A percentile compares a stretch with the other conserved stretches of the same genome.
Conservation (phyloP, 2,797 vertebrate genomes). For the Myioborus melanocephalus region DNA sequence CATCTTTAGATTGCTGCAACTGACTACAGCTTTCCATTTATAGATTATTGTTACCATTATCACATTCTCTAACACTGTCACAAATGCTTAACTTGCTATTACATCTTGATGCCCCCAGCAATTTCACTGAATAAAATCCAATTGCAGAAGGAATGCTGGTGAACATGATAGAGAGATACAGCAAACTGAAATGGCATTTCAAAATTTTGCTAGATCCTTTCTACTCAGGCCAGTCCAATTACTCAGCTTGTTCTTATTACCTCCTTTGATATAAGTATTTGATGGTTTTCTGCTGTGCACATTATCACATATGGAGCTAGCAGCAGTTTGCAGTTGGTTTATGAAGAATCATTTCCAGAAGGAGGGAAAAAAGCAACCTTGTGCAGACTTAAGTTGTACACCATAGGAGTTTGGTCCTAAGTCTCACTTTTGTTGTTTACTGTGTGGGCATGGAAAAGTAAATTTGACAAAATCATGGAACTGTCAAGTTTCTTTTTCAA, state of each 20-base stretch:
- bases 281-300: not conserved
- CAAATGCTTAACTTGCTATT: not conserved
- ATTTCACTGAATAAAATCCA: conserved; percentile 24
- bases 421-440: not conserved
- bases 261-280: not conserved
- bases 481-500: not conserved
- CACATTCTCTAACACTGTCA: conserved; percentile 6
- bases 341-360: not conserved
- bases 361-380: not conserved
- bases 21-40: not conserved
- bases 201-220: conserved; percentile 13
- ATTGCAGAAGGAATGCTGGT: not conserved
- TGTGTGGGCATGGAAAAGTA: not conserved
- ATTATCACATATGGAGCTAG: not conserved
- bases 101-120: not conserved
- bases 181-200: conserved; percentile 3
- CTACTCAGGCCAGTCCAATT: not conserved
- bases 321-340: not conserved
- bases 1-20: not conserved
- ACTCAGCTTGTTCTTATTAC: conserved; percentile 25
- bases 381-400: not conserved
- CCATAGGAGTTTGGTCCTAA: not conserved
- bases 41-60: conserved; percentile 3
- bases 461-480: not conserved
- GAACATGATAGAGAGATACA: not conserved